Evolutionary conservation across 2,888 invertebrate species (phyloP).

Genomic region (Ashinkailepas kermadecensis): DNA sequence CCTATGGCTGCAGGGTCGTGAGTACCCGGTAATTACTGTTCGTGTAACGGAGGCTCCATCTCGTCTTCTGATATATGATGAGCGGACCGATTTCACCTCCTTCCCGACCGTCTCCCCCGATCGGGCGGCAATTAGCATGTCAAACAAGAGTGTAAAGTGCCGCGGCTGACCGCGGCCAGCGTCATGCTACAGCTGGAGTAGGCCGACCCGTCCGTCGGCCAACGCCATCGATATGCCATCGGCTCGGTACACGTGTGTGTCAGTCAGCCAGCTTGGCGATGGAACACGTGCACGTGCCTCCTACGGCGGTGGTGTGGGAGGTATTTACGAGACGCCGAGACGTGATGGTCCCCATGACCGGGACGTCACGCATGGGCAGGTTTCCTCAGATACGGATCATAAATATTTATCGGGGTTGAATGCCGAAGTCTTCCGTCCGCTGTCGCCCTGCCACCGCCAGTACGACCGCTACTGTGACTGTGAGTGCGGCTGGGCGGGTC

Average conservation of each 20-base stretch:
- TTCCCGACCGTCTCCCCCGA: not conserved
- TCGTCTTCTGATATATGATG: not conserved
- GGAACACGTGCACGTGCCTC: too few relatives aligned
- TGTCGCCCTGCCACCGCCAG: too few relatives aligned
- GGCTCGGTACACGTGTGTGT: too few relatives aligned
- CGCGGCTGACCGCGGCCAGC: not conserved
- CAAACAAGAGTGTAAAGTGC: not conserved
- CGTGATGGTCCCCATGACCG: not conserved
- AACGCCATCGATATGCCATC: too few relatives aligned
- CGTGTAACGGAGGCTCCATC: not conserved
- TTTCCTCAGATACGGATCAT: not conserved
- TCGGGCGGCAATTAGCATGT: not conserved
- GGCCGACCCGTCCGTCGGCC: not conserved
- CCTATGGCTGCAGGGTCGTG: conserved; percentile 50
- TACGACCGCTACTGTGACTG: too few relatives aligned
- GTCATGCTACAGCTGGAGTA: not conserved
- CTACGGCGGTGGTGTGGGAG: not conserved
- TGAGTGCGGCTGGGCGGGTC: too few relatives aligned
- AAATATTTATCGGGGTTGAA: not conserved
- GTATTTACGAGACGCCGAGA: not conserved
- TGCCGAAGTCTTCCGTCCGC: too few relatives aligned
- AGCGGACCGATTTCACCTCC: not conserved
- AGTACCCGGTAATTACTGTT: conserved; percentile 38
- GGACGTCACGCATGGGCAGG: not conserved
- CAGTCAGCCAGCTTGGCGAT: too few relatives aligned